Evolutionary conservation across 1,140 invertebrate species (phyloP).

Genomic region (Cotesia vestalis): DNA sequence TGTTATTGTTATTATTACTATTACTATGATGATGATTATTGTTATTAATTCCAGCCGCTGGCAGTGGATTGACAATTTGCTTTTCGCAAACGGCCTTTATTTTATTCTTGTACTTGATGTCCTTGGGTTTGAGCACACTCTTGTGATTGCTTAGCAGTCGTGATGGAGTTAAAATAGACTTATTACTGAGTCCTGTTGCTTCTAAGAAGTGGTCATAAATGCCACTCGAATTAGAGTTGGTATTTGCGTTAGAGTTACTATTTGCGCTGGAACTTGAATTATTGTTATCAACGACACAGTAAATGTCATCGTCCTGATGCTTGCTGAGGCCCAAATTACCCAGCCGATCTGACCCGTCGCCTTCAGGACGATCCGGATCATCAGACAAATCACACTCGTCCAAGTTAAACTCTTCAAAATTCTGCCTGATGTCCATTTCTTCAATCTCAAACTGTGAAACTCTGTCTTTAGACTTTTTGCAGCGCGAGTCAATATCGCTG

Average conservation of each 20-base stretch:
- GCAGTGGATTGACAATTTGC: constrained; percentile 50
- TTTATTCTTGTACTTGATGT: constrained; percentile 72
- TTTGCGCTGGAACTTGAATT: constrained; percentile 38
- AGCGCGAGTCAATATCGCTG: constrained; percentile 46
- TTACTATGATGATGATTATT: too few relatives aligned
- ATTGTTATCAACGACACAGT: constrained; percentile 48
- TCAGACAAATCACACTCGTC: constrained; percentile 78
- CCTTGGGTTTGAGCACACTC: constrained; percentile 79
- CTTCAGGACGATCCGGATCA: constrained; percentile 68
- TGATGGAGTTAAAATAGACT: constrained; percentile 79
- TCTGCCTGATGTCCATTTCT: constrained; percentile 76
- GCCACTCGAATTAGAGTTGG: constrained; percentile 46
- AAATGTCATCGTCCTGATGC: constrained; percentile 44
- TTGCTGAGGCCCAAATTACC: constrained; percentile 51
- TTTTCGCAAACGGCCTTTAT: constrained; percentile 61
- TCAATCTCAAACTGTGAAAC: constrained; percentile 48
- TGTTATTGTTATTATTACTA: too few relatives aligned
- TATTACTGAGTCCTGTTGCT: constrained; percentile 81
- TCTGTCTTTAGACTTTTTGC: constrained; percentile 43
- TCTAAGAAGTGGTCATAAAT: constrained; percentile 78
- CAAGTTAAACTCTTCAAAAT: constrained; percentile 83
- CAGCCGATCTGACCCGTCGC: constrained; percentile 69
- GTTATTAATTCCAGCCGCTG: constrained; percentile 30
- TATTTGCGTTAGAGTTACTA: constrained; percentile 37
- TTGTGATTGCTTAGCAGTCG: constrained; percentile 79